Evolutionary conservation across 2,888 invertebrate genomes (phyloP).

Genomic region (Melieria omissa): DNA sequence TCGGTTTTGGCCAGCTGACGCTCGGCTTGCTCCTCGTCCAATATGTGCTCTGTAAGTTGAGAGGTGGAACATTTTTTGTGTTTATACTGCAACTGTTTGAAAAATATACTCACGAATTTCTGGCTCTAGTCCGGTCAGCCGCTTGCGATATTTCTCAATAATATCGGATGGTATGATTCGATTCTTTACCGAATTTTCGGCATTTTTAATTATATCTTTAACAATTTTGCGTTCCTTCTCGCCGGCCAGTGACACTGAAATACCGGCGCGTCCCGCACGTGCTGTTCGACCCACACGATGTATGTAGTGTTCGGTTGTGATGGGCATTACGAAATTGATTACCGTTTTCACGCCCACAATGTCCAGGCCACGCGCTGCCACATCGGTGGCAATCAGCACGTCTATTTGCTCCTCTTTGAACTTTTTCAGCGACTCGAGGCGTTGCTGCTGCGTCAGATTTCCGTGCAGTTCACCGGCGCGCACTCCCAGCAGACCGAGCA

Average conservation of each 20-base stretch:
- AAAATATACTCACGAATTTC: constrained; percentile 73
- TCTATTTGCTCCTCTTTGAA: constrained; percentile 89
- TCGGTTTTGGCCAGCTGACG: constrained; percentile 84
- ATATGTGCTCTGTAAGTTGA: constrained; percentile 71
- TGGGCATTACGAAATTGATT: constrained; percentile 95
- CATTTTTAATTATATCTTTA: constrained; percentile 90
- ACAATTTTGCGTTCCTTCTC: constrained; percentile 92
- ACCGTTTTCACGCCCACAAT: constrained; percentile 98
- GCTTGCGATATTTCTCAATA: constrained; percentile 84
- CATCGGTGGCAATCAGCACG: constrained; percentile 93
- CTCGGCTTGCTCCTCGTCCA: constrained; percentile 87
- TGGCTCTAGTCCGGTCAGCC: constrained; percentile 78
- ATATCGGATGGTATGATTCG: constrained; percentile 90
- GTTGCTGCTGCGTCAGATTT: constrained; percentile 94
- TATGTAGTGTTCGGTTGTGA: constrained; percentile 94
- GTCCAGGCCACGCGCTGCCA: constrained; percentile 92
- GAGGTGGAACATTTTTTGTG: constrained; percentile 1
- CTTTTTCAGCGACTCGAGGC: constrained; percentile 86
- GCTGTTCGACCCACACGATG: constrained; percentile 96
- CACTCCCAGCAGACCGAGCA: constrained; percentile 89
- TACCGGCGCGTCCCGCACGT: constrained; percentile 91
- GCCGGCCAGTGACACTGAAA: constrained; percentile 94
- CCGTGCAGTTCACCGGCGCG: constrained; percentile 93
- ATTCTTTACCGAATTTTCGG: constrained; percentile 86
- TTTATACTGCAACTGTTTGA: background rate